Evolutionary conservation across 2,888 invertebrate species (phyloP), one percentile per base, ranked within the genome.

Genomic region (Nomada hirtipes): DNA sequence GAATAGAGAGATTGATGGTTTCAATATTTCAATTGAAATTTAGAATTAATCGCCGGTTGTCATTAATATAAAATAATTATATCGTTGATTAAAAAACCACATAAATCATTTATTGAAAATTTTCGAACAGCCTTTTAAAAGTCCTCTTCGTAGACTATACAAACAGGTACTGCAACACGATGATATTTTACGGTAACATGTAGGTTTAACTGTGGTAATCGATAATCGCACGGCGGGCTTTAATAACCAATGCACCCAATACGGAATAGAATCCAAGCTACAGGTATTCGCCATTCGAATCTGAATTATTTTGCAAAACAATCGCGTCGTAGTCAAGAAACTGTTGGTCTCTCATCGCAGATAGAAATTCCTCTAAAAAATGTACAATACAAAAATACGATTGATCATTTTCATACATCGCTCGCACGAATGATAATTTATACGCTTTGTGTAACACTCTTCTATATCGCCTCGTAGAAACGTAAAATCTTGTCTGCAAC

Each of bases 91-190:
- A 55, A 50, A 85, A 79, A 81, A 76, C 76, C 76, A 82, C 83
- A 83, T 80, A 81, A 72, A 86, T 77, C 60, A 70, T 88, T 88
- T 88, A 86, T 86, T 86, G 82, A 88, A 86, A 88, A 88, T 79
- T 23, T 82, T 76, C 53, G 61, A 83, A 88, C 74, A 84, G 59
- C 76, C 70, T 79, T 60, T 76, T 71, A 73, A 73, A 80, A 82
- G 55, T 80, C 52, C 63, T 67, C 50, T 29, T 55, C 44, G 61
- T 53, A 44, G 65, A 76, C 70, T 84, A 79, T 86, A 73, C 80
- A 84, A 84, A 86, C 88, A 88, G 82, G 87, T 88, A 87, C 83
- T 42, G 76, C 52, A 68, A 77, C 61, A 77, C 68, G 68, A 65
- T 75, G 26, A 74, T 64, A 76, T 72, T 36, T 63, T 85, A 73